Conservation (phyloP, 2,888 invertebrate genomes). For the Tanytarsus gracilentus region DNA sequence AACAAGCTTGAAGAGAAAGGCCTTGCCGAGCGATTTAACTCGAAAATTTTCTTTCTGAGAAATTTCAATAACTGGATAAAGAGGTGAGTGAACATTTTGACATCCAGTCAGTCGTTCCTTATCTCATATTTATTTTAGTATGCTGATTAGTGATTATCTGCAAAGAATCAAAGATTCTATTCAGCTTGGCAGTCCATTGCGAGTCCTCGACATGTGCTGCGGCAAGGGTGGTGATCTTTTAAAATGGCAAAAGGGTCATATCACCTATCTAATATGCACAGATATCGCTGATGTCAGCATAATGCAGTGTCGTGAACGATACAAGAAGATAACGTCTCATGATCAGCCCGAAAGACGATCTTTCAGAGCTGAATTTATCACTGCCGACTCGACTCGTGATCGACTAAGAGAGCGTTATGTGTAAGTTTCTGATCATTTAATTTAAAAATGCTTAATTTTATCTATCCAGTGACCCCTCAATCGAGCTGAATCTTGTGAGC, state of each 20-base stretch:
- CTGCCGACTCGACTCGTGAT: conserved; percentile 84
- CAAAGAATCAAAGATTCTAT: conserved; percentile 55
- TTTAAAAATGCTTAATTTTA: background rate
- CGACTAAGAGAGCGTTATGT: conserved; percentile 65
- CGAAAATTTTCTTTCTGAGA: conserved; percentile 84
- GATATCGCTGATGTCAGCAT: conserved; percentile 92
- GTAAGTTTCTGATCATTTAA: conserved; percentile 19
- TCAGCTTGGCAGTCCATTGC: conserved; percentile 56
- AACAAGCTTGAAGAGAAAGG: conserved; percentile 82
- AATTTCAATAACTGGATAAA: conserved; percentile 99
- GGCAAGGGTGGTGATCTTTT: conserved; percentile 97
- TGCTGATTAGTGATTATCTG: conserved; percentile 77
- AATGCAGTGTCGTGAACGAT: conserved; percentile 79
- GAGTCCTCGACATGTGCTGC: conserved; percentile 88
- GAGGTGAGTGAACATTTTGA: conserved; percentile 39
- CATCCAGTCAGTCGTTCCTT: background rate
- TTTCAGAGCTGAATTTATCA: conserved; percentile 82
- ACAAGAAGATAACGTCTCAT: conserved; percentile 54
- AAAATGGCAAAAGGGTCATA: conserved; percentile 84
- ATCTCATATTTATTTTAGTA: conserved; percentile 42
- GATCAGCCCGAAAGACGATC: conserved; percentile 43
- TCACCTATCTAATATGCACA: conserved; percentile 76
- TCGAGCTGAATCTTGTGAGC: conserved; percentile 80
- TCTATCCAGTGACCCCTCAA: conserved; percentile 59
- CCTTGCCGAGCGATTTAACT: conserved; percentile 67